Conservation (phyloP, 1,140 invertebrate species). For the Popillia japonica region DNA sequence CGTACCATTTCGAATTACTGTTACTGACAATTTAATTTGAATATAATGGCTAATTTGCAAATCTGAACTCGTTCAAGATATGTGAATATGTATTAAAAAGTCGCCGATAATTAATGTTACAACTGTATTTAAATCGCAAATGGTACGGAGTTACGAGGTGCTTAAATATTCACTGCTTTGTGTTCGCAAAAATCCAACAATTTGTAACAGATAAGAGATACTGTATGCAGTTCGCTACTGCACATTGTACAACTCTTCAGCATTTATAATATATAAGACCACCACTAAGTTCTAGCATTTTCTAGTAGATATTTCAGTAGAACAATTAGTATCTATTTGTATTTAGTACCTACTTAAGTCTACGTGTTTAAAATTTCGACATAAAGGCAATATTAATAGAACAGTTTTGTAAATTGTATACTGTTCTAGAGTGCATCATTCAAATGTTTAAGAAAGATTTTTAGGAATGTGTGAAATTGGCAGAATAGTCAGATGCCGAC, state of each 20-base stretch:
- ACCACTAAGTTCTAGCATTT: too few relatives aligned
- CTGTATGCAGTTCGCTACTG: not conserved
- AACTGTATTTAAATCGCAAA: conserved; percentile 24
- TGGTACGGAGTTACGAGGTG: conserved; percentile 20
- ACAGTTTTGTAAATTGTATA: too few relatives aligned
- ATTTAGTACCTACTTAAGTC: too few relatives aligned
- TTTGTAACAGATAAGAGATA: conserved; percentile 17
- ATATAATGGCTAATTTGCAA: conserved; percentile 41
- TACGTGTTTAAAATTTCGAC: too few relatives aligned
- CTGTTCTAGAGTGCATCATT: too few relatives aligned
- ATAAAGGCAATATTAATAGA: too few relatives aligned
- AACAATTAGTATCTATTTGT: too few relatives aligned
- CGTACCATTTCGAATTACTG: conserved; percentile 30
- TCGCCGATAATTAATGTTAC: conserved; percentile 34
- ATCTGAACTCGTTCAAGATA: conserved; percentile 28
- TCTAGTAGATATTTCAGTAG: too few relatives aligned
- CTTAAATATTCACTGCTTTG: conserved; percentile 23
- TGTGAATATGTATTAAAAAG: conserved; percentile 33
- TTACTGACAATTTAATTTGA: conserved; percentile 39
- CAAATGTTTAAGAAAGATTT: too few relatives aligned
- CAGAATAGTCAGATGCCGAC: too few relatives aligned
- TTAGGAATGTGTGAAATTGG: too few relatives aligned
- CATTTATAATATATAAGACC: too few relatives aligned
- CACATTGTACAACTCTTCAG: not conserved
- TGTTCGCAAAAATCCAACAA: not conserved